Conservation (phyloP, 2,113 vertebrate species). For the Scophthalmus maximus region DNA sequence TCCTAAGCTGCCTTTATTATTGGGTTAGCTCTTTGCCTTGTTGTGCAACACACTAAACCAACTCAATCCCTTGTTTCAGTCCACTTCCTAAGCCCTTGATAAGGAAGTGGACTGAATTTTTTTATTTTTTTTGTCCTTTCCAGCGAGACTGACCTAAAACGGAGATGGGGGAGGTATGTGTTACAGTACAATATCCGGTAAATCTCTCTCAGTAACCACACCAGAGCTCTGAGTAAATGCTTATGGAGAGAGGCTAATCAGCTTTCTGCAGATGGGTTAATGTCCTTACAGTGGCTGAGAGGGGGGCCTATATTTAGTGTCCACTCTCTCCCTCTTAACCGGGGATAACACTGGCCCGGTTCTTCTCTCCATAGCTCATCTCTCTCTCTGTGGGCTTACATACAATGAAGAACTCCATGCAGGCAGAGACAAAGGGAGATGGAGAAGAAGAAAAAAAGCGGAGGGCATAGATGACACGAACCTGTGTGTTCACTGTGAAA, state of each 20-base stretch:
- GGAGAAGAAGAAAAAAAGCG: neutral
- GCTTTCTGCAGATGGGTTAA: conserved; percentile 79
- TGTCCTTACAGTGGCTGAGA: conserved; percentile 75
- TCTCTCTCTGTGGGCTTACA: conserved; percentile 34
- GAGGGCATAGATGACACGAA: neutral
- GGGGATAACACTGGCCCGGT: conserved; percentile 64
- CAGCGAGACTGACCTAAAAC: conserved; percentile 48
- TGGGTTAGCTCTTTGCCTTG: conserved; percentile 28
- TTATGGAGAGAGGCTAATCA: conserved; percentile 73
- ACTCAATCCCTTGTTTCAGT: conserved; percentile 56
- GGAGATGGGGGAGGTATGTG: conserved; percentile 48
- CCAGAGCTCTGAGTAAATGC: conserved; percentile 57
- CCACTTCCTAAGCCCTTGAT: conserved; percentile 62
- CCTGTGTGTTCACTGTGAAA: neutral
- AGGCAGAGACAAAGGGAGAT: neutral
- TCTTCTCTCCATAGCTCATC: conserved; percentile 46
- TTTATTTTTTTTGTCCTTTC: conserved; percentile 27
- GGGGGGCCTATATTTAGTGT: conserved; percentile 76
- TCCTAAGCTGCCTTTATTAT: conserved; percentile 21
- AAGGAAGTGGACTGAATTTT: conserved; percentile 71
- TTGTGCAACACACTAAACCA: conserved; percentile 58
- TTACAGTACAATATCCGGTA: conserved; percentile 66
- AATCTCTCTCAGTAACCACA: conserved; percentile 66
- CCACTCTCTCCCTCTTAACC: conserved; percentile 75
- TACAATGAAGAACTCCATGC: conserved; percentile 8